Percentiles rank a stretch among this genome's conserved stretches.
Conservation (phyloP, 1,140 invertebrate species). For the Antheraea mylitta region DNA sequence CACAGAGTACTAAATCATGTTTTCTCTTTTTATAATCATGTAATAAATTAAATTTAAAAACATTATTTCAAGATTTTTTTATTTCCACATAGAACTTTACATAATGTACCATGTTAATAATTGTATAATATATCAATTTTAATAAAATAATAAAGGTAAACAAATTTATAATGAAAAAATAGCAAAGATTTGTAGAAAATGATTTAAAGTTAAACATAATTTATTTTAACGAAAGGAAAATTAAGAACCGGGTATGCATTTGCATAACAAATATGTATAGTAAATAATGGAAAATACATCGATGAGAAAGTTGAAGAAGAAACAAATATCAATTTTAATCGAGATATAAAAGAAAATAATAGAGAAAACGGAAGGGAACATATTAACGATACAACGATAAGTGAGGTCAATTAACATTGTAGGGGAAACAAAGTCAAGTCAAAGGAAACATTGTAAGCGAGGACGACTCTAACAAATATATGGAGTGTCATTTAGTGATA, state of each 20-base stretch:
- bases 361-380: constrained; percentile 22
- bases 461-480: constrained; percentile 52
- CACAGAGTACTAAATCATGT: too few relatives aligned
- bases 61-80: too few relatives aligned
- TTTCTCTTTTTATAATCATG: too few relatives aligned
- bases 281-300: neutral
- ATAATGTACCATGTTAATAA: too few relatives aligned
- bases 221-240: neutral
- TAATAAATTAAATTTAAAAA: too few relatives aligned
- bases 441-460: constrained; percentile 40
- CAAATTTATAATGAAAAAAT: too few relatives aligned
- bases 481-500: constrained; percentile 58
- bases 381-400: constrained; percentile 55
- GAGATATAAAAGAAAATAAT: constrained; percentile 12
- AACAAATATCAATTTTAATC: constrained; percentile 12
- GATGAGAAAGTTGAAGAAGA: constrained; percentile 5
- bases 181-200: neutral
- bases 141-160: too few relatives aligned
- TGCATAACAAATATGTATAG: neutral
- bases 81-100: too few relatives aligned
- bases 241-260: too few relatives aligned
- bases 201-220: neutral
- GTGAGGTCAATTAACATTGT: constrained; percentile 54
- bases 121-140: too few relatives aligned
- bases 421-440: constrained; percentile 48